Conservation (phyloP, 1,140 invertebrate genomes). For the Solen grandis region DNA sequence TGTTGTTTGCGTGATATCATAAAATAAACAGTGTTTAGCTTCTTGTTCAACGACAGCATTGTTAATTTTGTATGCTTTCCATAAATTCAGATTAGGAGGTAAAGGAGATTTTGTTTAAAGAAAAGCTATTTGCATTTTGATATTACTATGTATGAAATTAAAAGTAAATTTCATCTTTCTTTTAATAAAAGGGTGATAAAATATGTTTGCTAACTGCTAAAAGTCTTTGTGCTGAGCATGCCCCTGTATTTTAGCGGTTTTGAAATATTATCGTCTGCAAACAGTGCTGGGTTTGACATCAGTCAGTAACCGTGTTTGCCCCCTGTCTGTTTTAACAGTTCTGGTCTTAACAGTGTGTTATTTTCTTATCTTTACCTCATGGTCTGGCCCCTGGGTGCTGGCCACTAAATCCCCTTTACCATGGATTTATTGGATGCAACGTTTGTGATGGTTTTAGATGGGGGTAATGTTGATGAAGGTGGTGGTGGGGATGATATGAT, state of each 20-base stretch:
- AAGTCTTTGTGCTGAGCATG: slow-evolving; percentile 25
- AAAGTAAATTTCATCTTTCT: slow-evolving; percentile 55
- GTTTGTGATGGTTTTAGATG: too few species aligned
- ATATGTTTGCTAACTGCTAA: slow-evolving; percentile 32
- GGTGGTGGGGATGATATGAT: too few species aligned
- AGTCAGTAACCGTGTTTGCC: too few species aligned
- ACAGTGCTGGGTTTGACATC: not conserved
- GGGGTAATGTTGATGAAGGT: too few species aligned
- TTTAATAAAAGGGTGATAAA: slow-evolving; percentile 12
- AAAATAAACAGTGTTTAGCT: slow-evolving; percentile 43
- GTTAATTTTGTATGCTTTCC: slow-evolving; percentile 31
- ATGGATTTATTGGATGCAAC: too few species aligned
- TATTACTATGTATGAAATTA: slow-evolving; percentile 53
- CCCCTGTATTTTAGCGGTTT: slow-evolving; percentile 7
- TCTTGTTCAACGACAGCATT: not conserved
- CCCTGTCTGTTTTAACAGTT: too few species aligned
- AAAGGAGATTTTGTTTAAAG: slow-evolving; percentile 7
- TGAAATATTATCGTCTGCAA: not conserved
- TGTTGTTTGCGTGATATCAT: slow-evolving; percentile 38
- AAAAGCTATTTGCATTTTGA: slow-evolving; percentile 27
- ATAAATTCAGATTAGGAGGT: slow-evolving; percentile 46
- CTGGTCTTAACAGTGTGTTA: too few species aligned
- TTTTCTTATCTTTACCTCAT: too few species aligned
- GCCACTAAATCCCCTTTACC: too few species aligned
- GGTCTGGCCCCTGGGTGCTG: too few species aligned